Evolutionary conservation across 2,888 invertebrate genomes (phyloP), one percentile per base, ranked within the genome.

Genomic region (Gibbula magus): DNA sequence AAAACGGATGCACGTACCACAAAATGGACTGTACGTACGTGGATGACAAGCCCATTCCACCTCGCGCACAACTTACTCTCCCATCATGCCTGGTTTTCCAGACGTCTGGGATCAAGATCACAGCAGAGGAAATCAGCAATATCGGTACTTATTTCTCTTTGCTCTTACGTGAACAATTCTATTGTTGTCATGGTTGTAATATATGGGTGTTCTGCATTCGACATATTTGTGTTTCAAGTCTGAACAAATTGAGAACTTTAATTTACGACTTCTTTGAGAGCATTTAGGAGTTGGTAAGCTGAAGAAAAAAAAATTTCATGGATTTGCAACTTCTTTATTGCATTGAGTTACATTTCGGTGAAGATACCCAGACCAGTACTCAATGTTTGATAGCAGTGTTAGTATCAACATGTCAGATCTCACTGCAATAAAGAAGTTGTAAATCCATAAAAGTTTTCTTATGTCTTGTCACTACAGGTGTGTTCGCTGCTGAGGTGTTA

Each of bases 401-500:
- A n/a, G n/a, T n/a, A n/a, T n/a, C n/a, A n/a, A n/a, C n/a, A 32
- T n/a, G 29, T 70, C 25, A 25, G n/a, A 70, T 22, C 10, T 75
- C n/a, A 20, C n/a, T n/a, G n/a, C n/a, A n/a, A n/a, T n/a, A n/a
- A n/a, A n/a, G n/a, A n/a, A n/a, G n/a, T n/a, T n/a, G n/a, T n/a
- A n/a, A n/a, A n/a, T n/a, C n/a, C n/a, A n/a, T n/a, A n/a, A n/a
- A n/a, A 16, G 20, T 8, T 75, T 7, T 22, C 29, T n/a, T 61
- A 4, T 35, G 20, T 79, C 32, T 16, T 77, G 20, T n/a, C n/a
- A 5, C 25, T 79, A 20, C 81, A 89, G 91, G 91, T 75, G 89
- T 91, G 16, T 89, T 86, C 85, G 84, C 89, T 53, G 87, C 84
- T 73, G 86, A 84, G 20, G 80, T 61, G 51, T 77, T 91, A 18